phyloP scores from a whole-genome alignment of 2,888 invertebrate species.

The Neuroscelio doddi region DNA sequence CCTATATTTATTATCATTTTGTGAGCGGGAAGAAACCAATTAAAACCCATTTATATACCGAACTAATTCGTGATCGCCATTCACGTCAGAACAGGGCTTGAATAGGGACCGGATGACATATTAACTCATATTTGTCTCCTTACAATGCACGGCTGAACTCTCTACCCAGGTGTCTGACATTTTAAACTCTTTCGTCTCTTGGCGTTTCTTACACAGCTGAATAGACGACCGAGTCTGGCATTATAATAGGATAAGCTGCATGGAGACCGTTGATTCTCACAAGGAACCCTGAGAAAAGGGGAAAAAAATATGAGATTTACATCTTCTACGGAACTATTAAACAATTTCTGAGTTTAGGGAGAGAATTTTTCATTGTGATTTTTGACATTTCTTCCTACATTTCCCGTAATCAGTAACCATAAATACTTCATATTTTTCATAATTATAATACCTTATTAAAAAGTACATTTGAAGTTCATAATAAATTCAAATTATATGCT shows the following conservation, averaged over 20 bases:
- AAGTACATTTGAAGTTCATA: too few species aligned
- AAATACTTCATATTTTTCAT: too few species aligned
- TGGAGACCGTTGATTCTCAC: conserved; percentile 16
- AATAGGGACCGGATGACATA: conserved; percentile 67
- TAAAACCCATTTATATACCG: conserved; percentile 67
- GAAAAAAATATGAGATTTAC: conserved; percentile 23
- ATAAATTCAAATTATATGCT: too few species aligned
- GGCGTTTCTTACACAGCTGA: conserved; percentile 46
- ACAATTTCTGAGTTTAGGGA: conserved; percentile 6
- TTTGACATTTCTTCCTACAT: too few species aligned
- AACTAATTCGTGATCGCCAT: conserved; percentile 65
- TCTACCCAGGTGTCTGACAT: conserved; percentile 65
- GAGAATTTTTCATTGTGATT: too few species aligned
- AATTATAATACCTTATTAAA: too few species aligned
- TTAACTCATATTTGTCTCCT: conserved; percentile 70
- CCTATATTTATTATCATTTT: conserved; percentile 33
- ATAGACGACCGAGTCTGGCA: conserved; percentile 50
- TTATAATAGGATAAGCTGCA: conserved; percentile 49
- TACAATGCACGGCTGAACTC: conserved; percentile 65
- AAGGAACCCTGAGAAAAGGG: conserved; percentile 1
- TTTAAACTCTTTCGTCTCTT: conserved; percentile 63
- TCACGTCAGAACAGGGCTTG: conserved; percentile 55
- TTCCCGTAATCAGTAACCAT: too few species aligned
- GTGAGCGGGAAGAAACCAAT: conserved; percentile 53
- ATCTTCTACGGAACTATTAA: conserved; percentile 13